Base-by-base conservation (phyloP, 2,797 vertebrate species). In the Syngnathus acus region DNA sequence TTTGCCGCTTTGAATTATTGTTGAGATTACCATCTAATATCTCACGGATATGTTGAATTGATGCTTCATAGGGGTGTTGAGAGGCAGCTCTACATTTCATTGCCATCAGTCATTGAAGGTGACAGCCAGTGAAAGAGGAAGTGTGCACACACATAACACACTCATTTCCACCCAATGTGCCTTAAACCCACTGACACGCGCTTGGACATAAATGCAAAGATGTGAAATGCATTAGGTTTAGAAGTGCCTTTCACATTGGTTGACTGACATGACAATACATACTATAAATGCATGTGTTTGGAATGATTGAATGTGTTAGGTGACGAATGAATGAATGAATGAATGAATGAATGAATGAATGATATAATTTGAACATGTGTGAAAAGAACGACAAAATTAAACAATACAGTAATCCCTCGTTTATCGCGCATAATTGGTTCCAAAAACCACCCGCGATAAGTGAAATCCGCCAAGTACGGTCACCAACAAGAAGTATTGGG, bases 71-170 rank as follows among this genome's bases (percentile, higher is more conserved):
- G 45, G 60, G 69, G 67, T 43, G 61, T n/a, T 55, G 62, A 69
- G 47, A 76, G 60, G 59, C 43, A 23, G 59, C 38, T 50, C 70
- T 38, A 45, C 40, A n/a, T 9, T 26, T 42, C 11, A 64, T 37
- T 62, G 43, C 65, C 74, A 72, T 84, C 65, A 65, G 42, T 80
- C 55, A 77, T 68, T 70, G 64, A 64, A 67, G 68, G 69, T 71
- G 68, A 67, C 69, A 69, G 66, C 62, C 37, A 5, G 62, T 9
- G 68, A 67, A 57, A 53, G 48, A 72, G 65, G 71, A 70, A 65
- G 70, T 57, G 47, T 76, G 72, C 70, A 47, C 57, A 64, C 62
- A 62, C 74, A 83, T 72, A 83, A 74, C 50, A 65, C 67, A 48
- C 9, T 67, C 21, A 67, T 77, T 72, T 72, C 37, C 39, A 64